These are phyloP conservation scores for Sphaeridia pumilis DNA, from an alignment of 2,888 invertebrate genomes.

Conservation along the genomic window DNA sequence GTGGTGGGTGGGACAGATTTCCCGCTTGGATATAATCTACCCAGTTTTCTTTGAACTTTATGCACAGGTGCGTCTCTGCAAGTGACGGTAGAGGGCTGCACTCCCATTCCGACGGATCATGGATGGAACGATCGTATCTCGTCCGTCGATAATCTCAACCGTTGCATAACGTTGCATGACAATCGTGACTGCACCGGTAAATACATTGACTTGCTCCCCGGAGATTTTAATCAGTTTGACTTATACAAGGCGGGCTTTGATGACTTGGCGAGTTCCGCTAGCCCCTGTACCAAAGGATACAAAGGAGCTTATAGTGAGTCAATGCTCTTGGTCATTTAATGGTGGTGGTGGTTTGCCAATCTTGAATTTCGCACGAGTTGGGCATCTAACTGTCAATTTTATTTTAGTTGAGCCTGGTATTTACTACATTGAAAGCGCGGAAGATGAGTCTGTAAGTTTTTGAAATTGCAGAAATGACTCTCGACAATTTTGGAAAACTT, in stretches of 20 bases:
- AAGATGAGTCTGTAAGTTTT: slow-evolving; percentile 13
- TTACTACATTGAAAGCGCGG: slow-evolving; percentile 15
- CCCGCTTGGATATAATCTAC: too few species aligned
- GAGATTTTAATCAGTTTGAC: slow-evolving; percentile 17
- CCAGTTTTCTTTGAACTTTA: not conserved
- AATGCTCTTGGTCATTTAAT: not conserved
- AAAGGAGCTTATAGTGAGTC: slow-evolving; percentile 9
- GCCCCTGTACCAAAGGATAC: slow-evolving; percentile 20
- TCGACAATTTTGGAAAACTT: not conserved
- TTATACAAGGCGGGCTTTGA: slow-evolving; percentile 24
- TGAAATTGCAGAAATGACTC: not conserved
- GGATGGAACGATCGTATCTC: slow-evolving; percentile 14
- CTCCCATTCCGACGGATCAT: slow-evolving; percentile 2
- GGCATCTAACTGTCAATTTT: not conserved
- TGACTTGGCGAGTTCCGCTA: slow-evolving; percentile 20
- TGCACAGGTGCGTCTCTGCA: slow-evolving; percentile 11
- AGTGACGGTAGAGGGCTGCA: slow-evolving; percentile 9
- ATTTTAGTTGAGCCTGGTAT: slow-evolving; percentile 8
- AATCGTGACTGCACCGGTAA: slow-evolving; percentile 12
- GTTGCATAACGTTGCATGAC: slow-evolving; percentile 11
- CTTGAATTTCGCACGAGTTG: too few species aligned
- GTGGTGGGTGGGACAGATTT: too few species aligned
- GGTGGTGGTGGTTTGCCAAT: not conserved
- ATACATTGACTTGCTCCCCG: slow-evolving; percentile 12
- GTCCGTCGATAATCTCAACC: slow-evolving; percentile 6